These are phyloP conservation scores for Montipora foliosa DNA, from an alignment of 64 coral and sea anemone species.

Conservation along the genomic window DNA sequence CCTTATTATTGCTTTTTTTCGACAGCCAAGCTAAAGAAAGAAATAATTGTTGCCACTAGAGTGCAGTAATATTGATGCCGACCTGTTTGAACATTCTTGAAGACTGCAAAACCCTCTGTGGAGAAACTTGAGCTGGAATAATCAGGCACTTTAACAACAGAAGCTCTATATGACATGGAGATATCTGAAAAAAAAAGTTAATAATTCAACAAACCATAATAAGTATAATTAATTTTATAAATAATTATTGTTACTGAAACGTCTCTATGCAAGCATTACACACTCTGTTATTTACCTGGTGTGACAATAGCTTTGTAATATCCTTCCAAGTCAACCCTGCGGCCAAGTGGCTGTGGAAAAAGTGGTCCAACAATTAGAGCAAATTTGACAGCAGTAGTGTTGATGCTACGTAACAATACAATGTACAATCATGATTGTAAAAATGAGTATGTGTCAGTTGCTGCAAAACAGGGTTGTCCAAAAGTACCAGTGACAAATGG, in stretches of 20 bases:
- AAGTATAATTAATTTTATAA: no score
- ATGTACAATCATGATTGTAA: no score
- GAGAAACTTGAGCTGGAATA: slow-evolving; percentile 89
- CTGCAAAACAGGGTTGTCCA: no score
- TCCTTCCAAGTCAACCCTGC: slow-evolving; percentile 74
- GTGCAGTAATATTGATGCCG: background rate
- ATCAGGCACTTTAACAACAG: slow-evolving; percentile 75
- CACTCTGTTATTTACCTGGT: slow-evolving; percentile 56
- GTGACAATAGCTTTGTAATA: slow-evolving; percentile 94
- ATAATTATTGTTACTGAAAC: background rate
- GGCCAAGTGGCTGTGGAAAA: slow-evolving; percentile 70
- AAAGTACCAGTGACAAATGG: no score
- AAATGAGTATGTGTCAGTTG: no score
- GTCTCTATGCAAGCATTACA: background rate
- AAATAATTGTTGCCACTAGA: background rate
- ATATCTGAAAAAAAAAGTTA: slow-evolving; percentile 62
- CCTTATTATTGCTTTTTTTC: no score
- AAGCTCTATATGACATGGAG: slow-evolving; percentile 84
- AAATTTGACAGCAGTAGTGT: background rate
- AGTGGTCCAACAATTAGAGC: background rate
- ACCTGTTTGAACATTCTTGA: slow-evolving; percentile 81
- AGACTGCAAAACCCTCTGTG: slow-evolving; percentile 91
- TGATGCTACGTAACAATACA: no score
- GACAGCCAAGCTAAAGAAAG: no score
- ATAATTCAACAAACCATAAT: background rate